phyloP scores from a whole-genome alignment of 2,797 vertebrate species.

The Peromyscus eremicus region DNA sequence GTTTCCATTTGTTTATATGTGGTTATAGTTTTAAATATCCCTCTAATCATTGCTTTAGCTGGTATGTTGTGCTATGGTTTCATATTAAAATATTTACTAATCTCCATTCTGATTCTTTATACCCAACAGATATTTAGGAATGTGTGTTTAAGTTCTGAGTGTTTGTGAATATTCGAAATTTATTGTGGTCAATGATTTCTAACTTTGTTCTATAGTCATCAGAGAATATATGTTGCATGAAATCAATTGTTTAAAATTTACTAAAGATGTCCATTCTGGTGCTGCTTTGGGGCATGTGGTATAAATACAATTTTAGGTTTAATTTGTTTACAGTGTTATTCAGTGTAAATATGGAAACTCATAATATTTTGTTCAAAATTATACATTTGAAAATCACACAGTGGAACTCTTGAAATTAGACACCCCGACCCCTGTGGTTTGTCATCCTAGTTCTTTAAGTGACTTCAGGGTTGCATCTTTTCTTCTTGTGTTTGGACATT shows the following conservation, averaged over 20 bases:
- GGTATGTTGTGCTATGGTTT: not conserved
- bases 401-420: not conserved
- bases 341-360: not conserved
- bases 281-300: not conserved
- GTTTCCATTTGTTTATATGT: not conserved
- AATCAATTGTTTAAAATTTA: not conserved
- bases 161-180: conserved; percentile 9
- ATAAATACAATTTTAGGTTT: conserved; percentile 4
- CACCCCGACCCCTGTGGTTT: not conserved
- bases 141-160: not conserved
- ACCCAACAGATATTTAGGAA: not conserved
- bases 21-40: conserved; percentile 2
- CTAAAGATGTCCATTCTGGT: not conserved
- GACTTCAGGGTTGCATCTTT: conserved; percentile 28
- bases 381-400: conserved; percentile 6
- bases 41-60: not conserved
- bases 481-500: not conserved
- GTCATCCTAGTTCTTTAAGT: conserved; percentile 7
- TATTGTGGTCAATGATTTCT: conserved; percentile 5
- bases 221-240: not conserved
- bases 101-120: not conserved
- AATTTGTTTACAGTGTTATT: not conserved
- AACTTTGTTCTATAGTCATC: not conserved
- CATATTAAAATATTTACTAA: not conserved
- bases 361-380: conserved; percentile 37